Evolutionary conservation across 2,888 invertebrate species (phyloP).

Genomic region (Rhyacophila evoluta): DNA sequence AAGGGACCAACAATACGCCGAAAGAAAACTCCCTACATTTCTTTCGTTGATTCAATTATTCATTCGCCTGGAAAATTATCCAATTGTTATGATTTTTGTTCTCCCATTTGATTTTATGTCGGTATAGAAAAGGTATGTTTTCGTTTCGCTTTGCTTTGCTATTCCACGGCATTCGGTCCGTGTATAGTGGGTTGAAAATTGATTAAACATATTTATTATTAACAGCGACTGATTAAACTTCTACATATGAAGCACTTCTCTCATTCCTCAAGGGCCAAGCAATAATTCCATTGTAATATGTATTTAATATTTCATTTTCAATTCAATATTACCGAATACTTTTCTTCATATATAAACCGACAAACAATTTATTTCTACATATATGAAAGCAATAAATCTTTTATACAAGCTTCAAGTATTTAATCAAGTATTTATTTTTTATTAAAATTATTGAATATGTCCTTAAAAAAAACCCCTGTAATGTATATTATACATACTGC

Average conservation of each 20-base stretch:
- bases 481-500: too few relatives aligned
- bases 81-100: constrained; percentile 55
- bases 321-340: neutral
- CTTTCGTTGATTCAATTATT: constrained; percentile 55
- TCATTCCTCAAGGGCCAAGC: neutral
- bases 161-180: neutral
- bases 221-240: constrained; percentile 11
- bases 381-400: too few relatives aligned
- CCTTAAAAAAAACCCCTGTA: too few relatives aligned
- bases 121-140: constrained; percentile 33
- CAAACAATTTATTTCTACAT: too few relatives aligned
- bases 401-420: too few relatives aligned
- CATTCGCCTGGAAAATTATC: constrained; percentile 55
- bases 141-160: neutral
- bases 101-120: constrained; percentile 48
- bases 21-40: constrained; percentile 41
- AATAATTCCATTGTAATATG: neutral
- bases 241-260: neutral
- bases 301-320: neutral
- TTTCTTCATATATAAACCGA: too few relatives aligned
- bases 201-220: constrained; percentile 18
- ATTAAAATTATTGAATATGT: too few relatives aligned
- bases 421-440: too few relatives aligned
- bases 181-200: neutral
- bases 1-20: constrained; percentile 48